These are phyloP conservation scores for Dendrolimus houi DNA, from an alignment of 2,888 invertebrate species.

Conservation along the genomic window DNA sequence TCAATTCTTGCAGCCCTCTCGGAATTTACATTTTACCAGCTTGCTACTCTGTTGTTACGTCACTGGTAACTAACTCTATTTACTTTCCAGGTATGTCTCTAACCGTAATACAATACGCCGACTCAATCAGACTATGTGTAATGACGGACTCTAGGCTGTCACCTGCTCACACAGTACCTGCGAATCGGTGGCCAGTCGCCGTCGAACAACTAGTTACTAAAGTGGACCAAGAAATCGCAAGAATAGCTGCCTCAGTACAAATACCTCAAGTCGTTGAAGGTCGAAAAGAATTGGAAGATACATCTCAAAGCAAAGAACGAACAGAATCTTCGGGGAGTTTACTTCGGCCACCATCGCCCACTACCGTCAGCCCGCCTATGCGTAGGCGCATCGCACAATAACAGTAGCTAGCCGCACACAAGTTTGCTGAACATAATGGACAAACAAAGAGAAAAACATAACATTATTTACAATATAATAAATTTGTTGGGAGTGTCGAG, in stretches of 20 bases:
- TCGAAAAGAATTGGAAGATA: neutral
- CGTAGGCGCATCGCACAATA: slow-evolving; percentile 34
- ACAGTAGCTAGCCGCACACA: slow-evolving; percentile 3
- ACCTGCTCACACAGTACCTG: slow-evolving; percentile 78
- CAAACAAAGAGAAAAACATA: too few species aligned
- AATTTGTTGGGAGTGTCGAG: too few species aligned
- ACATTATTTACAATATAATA: too few species aligned
- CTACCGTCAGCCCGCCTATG: slow-evolving; percentile 42
- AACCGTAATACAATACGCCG: slow-evolving; percentile 82
- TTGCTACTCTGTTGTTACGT: too few species aligned
- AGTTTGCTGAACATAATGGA: too few species aligned
- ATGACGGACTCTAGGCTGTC: slow-evolving; percentile 84
- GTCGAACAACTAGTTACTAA: slow-evolving; percentile 53
- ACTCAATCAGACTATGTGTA: slow-evolving; percentile 79
- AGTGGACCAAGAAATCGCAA: slow-evolving; percentile 56
- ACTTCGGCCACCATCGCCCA: slow-evolving; percentile 36
- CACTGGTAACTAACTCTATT: too few species aligned
- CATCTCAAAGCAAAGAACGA: slow-evolving; percentile 1
- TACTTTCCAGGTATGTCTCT: slow-evolving; percentile 80
- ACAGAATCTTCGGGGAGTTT: slow-evolving; percentile 15
- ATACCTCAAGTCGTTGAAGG: neutral
- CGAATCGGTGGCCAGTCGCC: slow-evolving; percentile 55
- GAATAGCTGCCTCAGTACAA: slow-evolving; percentile 43
- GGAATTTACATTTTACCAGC: too few species aligned
- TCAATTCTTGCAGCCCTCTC: too few species aligned